Conservation (phyloP, 1,140 invertebrate genomes). For the Popillia japonica region DNA sequence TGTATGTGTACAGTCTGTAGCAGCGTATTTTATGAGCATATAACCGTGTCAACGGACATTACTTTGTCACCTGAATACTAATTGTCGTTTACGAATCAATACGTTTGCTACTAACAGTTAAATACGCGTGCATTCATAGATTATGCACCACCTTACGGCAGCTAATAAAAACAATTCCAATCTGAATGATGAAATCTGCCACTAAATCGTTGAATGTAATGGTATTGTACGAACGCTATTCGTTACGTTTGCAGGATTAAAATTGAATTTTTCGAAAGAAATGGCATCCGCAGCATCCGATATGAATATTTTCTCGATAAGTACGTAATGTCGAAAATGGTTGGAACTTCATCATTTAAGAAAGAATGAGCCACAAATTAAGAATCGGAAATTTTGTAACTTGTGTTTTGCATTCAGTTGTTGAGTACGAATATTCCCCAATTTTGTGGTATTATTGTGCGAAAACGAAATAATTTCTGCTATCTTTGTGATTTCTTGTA, state of each 20-base stretch:
- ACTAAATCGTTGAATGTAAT: not conserved
- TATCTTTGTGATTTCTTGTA: no score
- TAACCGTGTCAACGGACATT: not conserved
- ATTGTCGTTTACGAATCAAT: not conserved
- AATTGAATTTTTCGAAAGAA: not conserved
- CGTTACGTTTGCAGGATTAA: not conserved
- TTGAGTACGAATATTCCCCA: no score
- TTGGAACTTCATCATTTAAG: no score
- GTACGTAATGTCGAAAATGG: no score
- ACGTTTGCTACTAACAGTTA: not conserved
- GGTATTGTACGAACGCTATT: not conserved
- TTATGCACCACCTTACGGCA: not conserved
- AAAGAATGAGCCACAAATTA: no score
- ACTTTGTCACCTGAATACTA: not conserved
- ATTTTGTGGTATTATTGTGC: no score
- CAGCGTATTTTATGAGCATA: not conserved
- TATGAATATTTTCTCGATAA: no score
- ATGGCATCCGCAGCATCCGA: no score
- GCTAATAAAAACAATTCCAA: not conserved
- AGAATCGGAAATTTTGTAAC: no score
- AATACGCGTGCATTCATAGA: not conserved
- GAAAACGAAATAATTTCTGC: no score
- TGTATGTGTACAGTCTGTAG: not conserved
- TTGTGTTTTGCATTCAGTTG: no score
- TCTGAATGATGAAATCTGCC: not conserved